Evolutionary conservation across 2,888 invertebrate species (phyloP), one percentile per base, ranked within the genome.

Genomic region (Cheilosia scutellata): DNA sequence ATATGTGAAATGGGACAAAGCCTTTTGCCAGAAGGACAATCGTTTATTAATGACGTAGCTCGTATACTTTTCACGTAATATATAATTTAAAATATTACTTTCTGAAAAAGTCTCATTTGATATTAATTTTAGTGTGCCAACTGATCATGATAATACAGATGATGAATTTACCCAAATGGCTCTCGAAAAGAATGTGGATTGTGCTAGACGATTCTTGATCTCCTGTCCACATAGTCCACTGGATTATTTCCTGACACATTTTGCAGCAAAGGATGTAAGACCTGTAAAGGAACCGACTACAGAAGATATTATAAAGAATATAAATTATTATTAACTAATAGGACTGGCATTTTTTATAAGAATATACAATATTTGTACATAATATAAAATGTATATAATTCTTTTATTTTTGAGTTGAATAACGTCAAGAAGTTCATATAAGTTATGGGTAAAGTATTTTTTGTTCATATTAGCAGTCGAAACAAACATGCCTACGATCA

Each of bases 141-240:
- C 68, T 16, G 80, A 86, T 9, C 82, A 86, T 44, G 72, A 77
- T 16, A 37, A n/a, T 9, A 53, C 40, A n/a, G 57, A 58, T 0
- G 86, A 86, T 40, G 86, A 86, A 57, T 86, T 82, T 40, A 71
- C 71, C 4, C 31, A 77, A 63, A 86, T 86, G 63, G 86, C 86
- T 0, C 40, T 76, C 1, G 86, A 80, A 7, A 72, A 86, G 29
- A 72, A 66, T 25, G 66, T 86, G 6, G 57, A 86, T 7, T 86
- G 86, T 63, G 72, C 47, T 1, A 65, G 82, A 33, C 47, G 82
- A 16, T 86, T 86, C 40, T 44, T 86, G 51, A 55, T 86, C 4
- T 68, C 86, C 0, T 86, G 86, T 68, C 86, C 86, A 29, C 72
- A 82, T 42, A 86, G 86, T 20, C 86, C 86, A 2, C 7, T 86